Percentiles rank a stretch among this genome's conserved stretches.
Evolutionary conservation across 92 coral and sea anemone species (phyloP).

Genomic region (Micromussa lordhowensis): DNA sequence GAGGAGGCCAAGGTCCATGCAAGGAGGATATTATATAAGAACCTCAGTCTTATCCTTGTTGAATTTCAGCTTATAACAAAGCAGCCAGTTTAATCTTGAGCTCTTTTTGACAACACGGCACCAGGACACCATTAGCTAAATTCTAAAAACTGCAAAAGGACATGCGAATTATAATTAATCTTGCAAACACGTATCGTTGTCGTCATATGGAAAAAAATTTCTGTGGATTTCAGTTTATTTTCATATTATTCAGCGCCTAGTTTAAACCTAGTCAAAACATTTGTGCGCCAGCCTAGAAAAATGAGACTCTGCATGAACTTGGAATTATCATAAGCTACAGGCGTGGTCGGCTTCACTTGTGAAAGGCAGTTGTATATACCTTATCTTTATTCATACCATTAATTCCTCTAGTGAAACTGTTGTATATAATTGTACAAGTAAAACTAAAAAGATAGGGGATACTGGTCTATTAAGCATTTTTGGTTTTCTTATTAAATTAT

Average conservation of each 20-base stretch:
- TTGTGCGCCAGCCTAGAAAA: not conserved
- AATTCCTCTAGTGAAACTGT: too few species aligned
- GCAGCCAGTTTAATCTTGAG: not conserved
- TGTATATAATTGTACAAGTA: too few species aligned
- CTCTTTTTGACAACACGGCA: conserved; percentile 1
- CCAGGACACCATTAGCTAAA: not conserved
- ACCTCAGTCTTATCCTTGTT: too few species aligned
- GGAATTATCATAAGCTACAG: too few species aligned
- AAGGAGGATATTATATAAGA: too few species aligned
- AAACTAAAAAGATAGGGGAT: too few species aligned
- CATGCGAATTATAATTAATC: not conserved
- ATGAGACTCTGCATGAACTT: too few species aligned
- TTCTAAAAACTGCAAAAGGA: not conserved
- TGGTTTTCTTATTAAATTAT: too few species aligned
- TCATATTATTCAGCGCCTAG: not conserved
- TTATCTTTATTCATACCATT: not conserved
- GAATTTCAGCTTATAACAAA: too few species aligned
- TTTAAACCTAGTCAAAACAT: not conserved
- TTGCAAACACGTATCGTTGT: not conserved
- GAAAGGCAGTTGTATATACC: not conserved
- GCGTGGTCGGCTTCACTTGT: not conserved
- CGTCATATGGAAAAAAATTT: not conserved
- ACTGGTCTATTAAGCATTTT: too few species aligned
- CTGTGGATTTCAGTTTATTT: not conserved
- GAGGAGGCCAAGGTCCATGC: too few species aligned